Evolutionary conservation across 2,888 invertebrate species (phyloP).

Genomic region (Serripes groenlandicus): DNA sequence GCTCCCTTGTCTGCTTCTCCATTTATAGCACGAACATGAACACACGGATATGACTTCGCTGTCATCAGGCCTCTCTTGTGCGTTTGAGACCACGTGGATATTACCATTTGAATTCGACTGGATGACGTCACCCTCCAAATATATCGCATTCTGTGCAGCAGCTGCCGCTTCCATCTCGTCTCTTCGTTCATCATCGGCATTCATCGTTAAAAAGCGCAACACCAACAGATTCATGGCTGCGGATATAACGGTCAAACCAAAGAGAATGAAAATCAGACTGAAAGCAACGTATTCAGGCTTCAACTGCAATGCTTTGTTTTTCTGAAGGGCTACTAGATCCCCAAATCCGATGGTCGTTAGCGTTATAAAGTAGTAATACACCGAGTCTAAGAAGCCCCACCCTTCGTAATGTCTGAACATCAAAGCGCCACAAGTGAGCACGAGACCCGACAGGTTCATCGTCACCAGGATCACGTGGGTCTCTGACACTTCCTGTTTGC

Average conservation of each 20-base stretch:
- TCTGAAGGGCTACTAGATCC: slow-evolving; percentile 99
- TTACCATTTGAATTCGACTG: slow-evolving; percentile 86
- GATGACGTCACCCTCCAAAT: slow-evolving; percentile 98
- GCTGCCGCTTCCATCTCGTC: slow-evolving; percentile 97
- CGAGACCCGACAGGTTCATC: slow-evolving; percentile 93
- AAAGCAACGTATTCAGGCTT: slow-evolving; percentile 99
- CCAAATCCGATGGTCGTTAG: slow-evolving; percentile 99
- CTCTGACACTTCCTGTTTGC: slow-evolving; percentile 91
- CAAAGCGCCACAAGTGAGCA: slow-evolving; percentile 97
- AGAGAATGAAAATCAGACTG: slow-evolving; percentile 98
- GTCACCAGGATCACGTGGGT: slow-evolving; percentile 96
- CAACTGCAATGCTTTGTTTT: slow-evolving; percentile 96
- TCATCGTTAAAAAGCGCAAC: slow-evolving; percentile 98
- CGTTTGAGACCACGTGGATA: slow-evolving; percentile 87
- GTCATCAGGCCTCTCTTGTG: slow-evolving; percentile 87
- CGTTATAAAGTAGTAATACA: slow-evolving; percentile 99
- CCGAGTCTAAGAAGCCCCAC: slow-evolving; percentile 95
- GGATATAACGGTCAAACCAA: slow-evolving; percentile 99
- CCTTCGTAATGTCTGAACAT: slow-evolving; percentile 98
- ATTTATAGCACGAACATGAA: slow-evolving; percentile 92
- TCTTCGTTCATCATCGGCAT: slow-evolving; percentile 98
- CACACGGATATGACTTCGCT: slow-evolving; percentile 92
- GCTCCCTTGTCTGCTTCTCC: slow-evolving; percentile 66
- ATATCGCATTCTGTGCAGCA: slow-evolving; percentile 97
- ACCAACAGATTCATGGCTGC: slow-evolving; percentile 99